phyloP scores from a whole-genome alignment of 2,113 vertebrate species.

The Dasyornis broadbenti region DNA sequence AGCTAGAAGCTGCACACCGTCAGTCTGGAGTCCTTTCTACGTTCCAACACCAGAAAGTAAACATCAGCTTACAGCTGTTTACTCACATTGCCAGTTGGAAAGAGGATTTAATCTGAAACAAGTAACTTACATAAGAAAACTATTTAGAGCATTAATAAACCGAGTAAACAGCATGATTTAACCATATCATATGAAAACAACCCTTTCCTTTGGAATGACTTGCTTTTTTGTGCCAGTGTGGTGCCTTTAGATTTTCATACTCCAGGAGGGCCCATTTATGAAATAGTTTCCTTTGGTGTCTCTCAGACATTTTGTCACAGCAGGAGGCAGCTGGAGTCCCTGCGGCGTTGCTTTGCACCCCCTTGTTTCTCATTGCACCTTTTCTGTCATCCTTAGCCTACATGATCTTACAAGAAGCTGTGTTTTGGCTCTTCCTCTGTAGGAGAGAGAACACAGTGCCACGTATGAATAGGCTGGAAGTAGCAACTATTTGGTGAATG shows the following conservation, averaged over 20 bases:
- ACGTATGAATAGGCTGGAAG: not conserved
- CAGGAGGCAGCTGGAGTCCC: not conserved
- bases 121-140: not conserved
- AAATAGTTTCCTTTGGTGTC: not conserved
- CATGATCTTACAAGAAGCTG: fast-evolving
- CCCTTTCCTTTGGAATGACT: not conserved
- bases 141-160: not conserved
- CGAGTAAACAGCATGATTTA: not conserved
- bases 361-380: not conserved
- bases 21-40: not conserved
- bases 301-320: not conserved
- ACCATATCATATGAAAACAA: not conserved
- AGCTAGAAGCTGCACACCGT: not conserved
- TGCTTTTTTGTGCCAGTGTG: not conserved
- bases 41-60: not conserved
- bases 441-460: not conserved
- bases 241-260: not conserved
- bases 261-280: not conserved
- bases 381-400: not conserved
- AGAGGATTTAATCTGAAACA: not conserved
- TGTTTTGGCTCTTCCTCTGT: not conserved
- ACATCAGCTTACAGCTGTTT: not conserved
- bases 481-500: not conserved
- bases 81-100: not conserved
- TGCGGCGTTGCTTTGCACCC: not conserved